Evolutionary conservation across 92 coral and sea anemone genomes (phyloP), one percentile per base, ranked within the genome.

Genomic region (Epizoanthus stellaris): DNA sequence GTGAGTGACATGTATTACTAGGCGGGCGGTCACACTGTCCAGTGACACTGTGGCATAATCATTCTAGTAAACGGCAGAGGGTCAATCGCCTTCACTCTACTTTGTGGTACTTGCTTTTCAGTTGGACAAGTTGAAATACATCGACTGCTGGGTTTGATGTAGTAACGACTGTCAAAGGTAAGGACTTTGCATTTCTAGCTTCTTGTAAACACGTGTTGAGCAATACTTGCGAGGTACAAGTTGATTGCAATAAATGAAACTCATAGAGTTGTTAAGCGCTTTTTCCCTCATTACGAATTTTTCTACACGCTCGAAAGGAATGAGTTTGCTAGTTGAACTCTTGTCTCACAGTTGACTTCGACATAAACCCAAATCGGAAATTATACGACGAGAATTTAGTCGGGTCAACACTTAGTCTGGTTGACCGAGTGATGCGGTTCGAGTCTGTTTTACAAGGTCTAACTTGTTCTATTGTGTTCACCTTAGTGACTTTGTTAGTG

Each of bases 281-380:
- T 63, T 43, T 62, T 21, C 6, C 40, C 73, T 70, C 65, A 9
- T 5, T 43, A 39, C 71, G 64, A 63, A 11, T 40, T 63, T 79
- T 19, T 5, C 57, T 20, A 19, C 40, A 56, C 71, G 5, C 47
- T 45, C 11, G 67, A 43, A 79, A 64, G 7, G 56, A 79, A 79
- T 10, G 3, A 43, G 53, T 9, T 45, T 79, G 59, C 5, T 0
- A 64, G 39, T n/a, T 63, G 72, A 19, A 19, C 23, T 63, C 65
- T 16, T 21, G 23, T 14, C 56, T 14, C 72, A 57, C 40, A 13
- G 23, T 19, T 42, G 83, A n/a, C 19, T 62, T 39, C 59, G 61
- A 63, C 73, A 79, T 64, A 54, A 79, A 79, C 52, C 83, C 65
- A 79, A 79, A 79, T 79, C 83, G 83, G 83, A 79, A 79, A 79